Conservation (phyloP, 2,888 invertebrate species). For the Theodoxus fluviatilis region DNA sequence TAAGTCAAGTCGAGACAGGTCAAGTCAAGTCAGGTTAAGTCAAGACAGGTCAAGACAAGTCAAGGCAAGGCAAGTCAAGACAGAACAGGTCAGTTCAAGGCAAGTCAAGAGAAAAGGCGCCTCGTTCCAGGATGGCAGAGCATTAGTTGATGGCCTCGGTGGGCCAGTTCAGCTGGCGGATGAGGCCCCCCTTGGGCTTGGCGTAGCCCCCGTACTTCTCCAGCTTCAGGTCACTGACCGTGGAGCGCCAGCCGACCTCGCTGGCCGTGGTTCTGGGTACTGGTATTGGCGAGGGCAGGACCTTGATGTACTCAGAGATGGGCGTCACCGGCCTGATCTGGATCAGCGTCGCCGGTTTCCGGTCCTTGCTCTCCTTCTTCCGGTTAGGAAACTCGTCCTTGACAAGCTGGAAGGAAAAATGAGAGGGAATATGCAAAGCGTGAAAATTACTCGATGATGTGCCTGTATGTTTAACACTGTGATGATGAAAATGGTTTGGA, state of each 20-base stretch:
- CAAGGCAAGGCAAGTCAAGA: no score
- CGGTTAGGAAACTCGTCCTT: slow-evolving; percentile 55
- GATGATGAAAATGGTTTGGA: no score
- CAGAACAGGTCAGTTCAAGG: no score
- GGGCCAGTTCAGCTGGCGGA: slow-evolving; percentile 63
- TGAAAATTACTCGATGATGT: no score
- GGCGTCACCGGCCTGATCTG: slow-evolving; percentile 58
- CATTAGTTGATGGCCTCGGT: slow-evolving; percentile 54
- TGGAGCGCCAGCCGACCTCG: slow-evolving; percentile 62
- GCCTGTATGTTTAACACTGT: no score
- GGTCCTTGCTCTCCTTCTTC: slow-evolving; percentile 40
- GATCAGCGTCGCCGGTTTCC: slow-evolving; percentile 43
- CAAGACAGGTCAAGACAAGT: no score
- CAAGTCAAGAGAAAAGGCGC: no score
- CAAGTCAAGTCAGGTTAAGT: no score
- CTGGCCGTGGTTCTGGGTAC: slow-evolving; percentile 58
- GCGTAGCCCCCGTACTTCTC: slow-evolving; percentile 63
- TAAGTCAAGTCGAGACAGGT: no score
- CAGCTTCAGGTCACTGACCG: slow-evolving; percentile 44
- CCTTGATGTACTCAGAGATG: slow-evolving; percentile 57
- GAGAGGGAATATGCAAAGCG: no score
- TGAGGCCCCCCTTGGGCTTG: slow-evolving; percentile 58
- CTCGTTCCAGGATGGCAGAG: no score
- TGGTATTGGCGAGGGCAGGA: slow-evolving; percentile 58
- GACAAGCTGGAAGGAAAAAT: slow-evolving; percentile 56